Conservation (phyloP, 2,888 invertebrate genomes). For the Subacronicta megacephala region DNA sequence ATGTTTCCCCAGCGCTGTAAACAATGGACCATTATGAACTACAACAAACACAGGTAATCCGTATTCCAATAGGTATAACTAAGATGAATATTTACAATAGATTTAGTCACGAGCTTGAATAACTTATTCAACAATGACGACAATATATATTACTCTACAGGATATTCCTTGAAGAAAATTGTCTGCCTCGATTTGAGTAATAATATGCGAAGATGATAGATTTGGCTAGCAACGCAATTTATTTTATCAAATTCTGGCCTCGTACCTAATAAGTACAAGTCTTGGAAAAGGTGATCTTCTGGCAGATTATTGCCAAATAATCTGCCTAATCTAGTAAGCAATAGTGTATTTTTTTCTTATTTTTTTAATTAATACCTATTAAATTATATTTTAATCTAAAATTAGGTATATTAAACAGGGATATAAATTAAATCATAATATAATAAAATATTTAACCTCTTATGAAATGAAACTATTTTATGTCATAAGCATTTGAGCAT, state of each 20-base stretch:
- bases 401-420: too few species aligned
- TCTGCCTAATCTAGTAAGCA: too few species aligned
- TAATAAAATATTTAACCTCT: too few species aligned
- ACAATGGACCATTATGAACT: slow-evolving; percentile 74
- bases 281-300: too few species aligned
- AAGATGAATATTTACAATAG: slow-evolving; percentile 54
- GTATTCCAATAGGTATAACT: slow-evolving; percentile 56
- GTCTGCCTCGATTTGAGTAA: slow-evolving; percentile 2
- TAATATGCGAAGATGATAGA: background rate
- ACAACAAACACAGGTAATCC: slow-evolving; percentile 59
- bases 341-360: too few species aligned
- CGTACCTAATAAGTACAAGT: background rate
- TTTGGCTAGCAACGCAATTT: background rate
- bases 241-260: background rate
- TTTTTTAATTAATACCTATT: too few species aligned
- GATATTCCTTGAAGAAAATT: slow-evolving; percentile 24
- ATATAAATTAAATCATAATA: too few species aligned
- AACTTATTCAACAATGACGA: slow-evolving; percentile 30
- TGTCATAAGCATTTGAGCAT: too few species aligned
- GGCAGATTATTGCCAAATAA: too few species aligned
- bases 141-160: slow-evolving; percentile 29
- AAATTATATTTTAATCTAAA: too few species aligned
- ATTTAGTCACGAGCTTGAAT: slow-evolving; percentile 52
- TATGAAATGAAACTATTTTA: too few species aligned
- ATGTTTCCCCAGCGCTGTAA: slow-evolving; percentile 68